Percentiles rank a stretch among this genome's conserved stretches.
phyloP scores from a whole-genome alignment of 1,140 invertebrate genomes.

The Drosophila kohkoa region DNA sequence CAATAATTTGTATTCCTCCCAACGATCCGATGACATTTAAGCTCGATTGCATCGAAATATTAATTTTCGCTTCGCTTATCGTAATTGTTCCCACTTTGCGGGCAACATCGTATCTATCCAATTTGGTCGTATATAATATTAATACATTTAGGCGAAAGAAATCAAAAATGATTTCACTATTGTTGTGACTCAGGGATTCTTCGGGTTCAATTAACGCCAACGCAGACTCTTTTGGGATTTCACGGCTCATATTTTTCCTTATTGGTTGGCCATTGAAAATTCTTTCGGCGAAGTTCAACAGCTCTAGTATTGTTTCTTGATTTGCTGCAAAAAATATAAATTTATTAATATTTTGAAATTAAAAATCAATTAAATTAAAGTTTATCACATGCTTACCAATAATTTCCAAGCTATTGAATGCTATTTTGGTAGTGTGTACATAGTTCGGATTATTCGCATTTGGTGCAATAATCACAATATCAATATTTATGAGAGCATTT shows the following conservation, averaged over 20 bases:
- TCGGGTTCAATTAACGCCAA: conserved; percentile 25
- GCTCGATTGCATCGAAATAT: conserved; percentile 91
- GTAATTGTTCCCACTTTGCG: conserved; percentile 97
- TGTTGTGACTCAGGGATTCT: conserved; percentile 35
- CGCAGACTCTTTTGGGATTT: conserved; percentile 26
- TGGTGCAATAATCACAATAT: conserved; percentile 90
- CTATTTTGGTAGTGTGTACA: conserved; percentile 92
- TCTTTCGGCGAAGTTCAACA: conserved; percentile 93
- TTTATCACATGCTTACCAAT: conserved; percentile 92
- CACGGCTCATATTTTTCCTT: conserved; percentile 58
- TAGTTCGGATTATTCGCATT: conserved; percentile 86
- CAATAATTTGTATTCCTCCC: conserved; percentile 95
- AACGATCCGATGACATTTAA: conserved; percentile 92
- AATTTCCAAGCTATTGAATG: conserved; percentile 97
- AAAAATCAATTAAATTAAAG: no score
- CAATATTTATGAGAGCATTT: conserved; percentile 94
- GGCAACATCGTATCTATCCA: conserved; percentile 89
- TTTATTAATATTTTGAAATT: no score
- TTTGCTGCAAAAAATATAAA: conserved; percentile 92
- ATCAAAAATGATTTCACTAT: conserved; percentile 94
- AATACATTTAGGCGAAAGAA: conserved; percentile 96
- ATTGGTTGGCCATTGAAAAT: conserved; percentile 87
- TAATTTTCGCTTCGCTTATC: conserved; percentile 94
- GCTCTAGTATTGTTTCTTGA: conserved; percentile 97
- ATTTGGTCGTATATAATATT: conserved; percentile 91